These are phyloP conservation scores for Triplophysa rosa DNA, from an alignment of 2,113 vertebrate species.

Conservation along the genomic window DNA sequence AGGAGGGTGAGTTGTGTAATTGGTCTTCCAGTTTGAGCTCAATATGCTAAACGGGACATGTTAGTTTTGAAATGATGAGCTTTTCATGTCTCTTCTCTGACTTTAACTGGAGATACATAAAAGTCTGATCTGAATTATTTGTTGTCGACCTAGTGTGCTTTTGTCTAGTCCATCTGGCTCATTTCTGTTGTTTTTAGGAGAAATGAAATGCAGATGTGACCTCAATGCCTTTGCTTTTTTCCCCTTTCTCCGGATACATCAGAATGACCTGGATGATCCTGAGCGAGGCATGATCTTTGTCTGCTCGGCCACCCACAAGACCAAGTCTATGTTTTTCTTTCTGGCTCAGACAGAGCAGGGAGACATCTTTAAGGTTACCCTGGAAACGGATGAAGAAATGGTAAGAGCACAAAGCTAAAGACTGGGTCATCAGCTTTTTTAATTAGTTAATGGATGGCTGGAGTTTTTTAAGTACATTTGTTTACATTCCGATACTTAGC, in stretches of 20 bases:
- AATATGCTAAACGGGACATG: not conserved
- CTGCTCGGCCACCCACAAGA: conserved; percentile 98
- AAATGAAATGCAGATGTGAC: not conserved
- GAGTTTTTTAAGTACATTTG: not conserved
- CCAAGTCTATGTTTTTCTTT: conserved; percentile 99
- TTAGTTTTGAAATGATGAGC: conserved; percentile 53
- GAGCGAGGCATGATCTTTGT: conserved; percentile 99
- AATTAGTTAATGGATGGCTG: not conserved
- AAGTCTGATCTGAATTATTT: conserved; percentile 64
- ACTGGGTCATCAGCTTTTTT: not conserved
- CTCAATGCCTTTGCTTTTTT: not conserved
- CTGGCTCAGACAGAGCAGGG: conserved; percentile 98
- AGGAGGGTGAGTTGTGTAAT: conserved; percentile 81
- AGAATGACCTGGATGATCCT: conserved; percentile 98
- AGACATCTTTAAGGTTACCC: conserved; percentile 97
- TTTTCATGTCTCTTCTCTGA: conserved; percentile 81
- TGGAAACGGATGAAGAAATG: conserved; percentile 99
- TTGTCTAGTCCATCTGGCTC: not conserved
- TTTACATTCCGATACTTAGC: not conserved
- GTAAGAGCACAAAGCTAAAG: conserved; percentile 68
- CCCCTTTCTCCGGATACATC: conserved; percentile 9
- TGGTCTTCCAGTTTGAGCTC: not conserved
- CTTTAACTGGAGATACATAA: conserved; percentile 64
- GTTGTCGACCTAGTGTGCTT: not conserved
- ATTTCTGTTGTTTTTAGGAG: not conserved